Conservation (phyloP, 2,888 invertebrate species). For the Ctena decussata region DNA sequence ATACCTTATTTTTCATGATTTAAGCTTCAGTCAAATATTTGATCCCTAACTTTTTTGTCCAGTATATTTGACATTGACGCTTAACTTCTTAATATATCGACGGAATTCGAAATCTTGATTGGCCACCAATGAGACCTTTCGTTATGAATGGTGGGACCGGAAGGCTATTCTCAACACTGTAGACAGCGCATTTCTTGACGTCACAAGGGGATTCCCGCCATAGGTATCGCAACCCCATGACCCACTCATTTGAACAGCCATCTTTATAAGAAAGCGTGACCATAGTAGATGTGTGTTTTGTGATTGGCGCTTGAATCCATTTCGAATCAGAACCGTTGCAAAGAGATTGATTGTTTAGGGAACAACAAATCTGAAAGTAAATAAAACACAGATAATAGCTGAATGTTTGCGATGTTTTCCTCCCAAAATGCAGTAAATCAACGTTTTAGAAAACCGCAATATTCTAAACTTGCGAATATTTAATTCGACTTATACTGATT, state of each 20-base stretch:
- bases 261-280: constrained; percentile 61
- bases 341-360: constrained; percentile 51
- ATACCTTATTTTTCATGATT: too few relatives aligned
- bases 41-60: too few relatives aligned
- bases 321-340: constrained; percentile 55
- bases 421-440: too few relatives aligned
- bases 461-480: too few relatives aligned
- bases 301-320: constrained; percentile 71
- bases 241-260: constrained; percentile 54
- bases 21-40: too few relatives aligned
- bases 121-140: constrained; percentile 34
- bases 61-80: too few relatives aligned
- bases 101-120: too few relatives aligned
- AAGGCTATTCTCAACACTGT: constrained; percentile 65
- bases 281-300: constrained; percentile 35
- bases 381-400: too few relatives aligned
- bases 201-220: constrained; percentile 78
- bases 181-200: constrained; percentile 74
- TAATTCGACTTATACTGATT: too few relatives aligned
- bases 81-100: too few relatives aligned
- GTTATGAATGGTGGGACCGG: constrained; percentile 71
- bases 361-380: constrained; percentile 62
- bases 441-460: too few relatives aligned
- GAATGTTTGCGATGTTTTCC: too few relatives aligned
- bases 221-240: constrained; percentile 70